phyloP scores from a whole-genome alignment of 2,113 vertebrate species.

The Syngnathoides biaculeatus region DNA sequence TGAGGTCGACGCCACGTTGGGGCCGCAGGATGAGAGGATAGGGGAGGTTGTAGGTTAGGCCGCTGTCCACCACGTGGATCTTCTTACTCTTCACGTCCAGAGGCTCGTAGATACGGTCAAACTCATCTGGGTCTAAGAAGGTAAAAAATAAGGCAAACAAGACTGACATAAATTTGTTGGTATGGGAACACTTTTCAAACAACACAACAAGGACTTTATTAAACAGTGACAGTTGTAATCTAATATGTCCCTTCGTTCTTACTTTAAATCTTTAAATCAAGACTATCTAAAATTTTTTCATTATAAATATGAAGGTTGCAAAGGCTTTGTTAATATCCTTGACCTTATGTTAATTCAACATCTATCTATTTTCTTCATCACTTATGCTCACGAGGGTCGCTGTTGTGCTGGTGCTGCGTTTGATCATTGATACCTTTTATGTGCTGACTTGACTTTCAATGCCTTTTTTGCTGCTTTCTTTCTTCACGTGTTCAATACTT shows the following conservation, averaged over 20 bases:
- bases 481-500: too few relatives aligned
- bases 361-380: too few relatives aligned
- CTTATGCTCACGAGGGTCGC: too few relatives aligned
- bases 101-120: constrained; percentile 93
- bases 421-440: too few relatives aligned
- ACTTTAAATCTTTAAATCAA: not conserved
- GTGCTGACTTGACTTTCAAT: too few relatives aligned
- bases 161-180: not conserved
- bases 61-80: constrained; percentile 96
- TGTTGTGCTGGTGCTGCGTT: too few relatives aligned
- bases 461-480: too few relatives aligned
- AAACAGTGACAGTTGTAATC: not conserved
- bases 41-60: constrained; percentile 92
- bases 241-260: not conserved
- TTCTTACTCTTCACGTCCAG: constrained; percentile 97
- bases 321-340: too few relatives aligned
- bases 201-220: not conserved
- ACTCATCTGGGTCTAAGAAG: constrained; percentile 89
- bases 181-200: not conserved
- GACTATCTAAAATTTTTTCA: not conserved
- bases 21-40: constrained; percentile 89
- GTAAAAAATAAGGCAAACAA: not conserved
- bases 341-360: too few relatives aligned
- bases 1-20: constrained; percentile 87
- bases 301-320: not conserved